Conservation (phyloP, 1,140 invertebrate species). For the Dinothrombium tinctorium region DNA sequence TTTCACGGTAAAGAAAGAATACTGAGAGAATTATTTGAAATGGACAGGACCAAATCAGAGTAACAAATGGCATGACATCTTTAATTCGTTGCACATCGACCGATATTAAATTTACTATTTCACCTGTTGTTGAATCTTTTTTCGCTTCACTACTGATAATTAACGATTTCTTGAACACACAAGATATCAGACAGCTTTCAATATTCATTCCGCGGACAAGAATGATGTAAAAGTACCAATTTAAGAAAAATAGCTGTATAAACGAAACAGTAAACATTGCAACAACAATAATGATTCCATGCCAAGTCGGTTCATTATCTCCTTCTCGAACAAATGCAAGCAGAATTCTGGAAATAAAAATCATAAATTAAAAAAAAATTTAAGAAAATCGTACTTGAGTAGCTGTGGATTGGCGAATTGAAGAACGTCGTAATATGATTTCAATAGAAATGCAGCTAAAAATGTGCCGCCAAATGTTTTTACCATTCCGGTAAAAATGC, state of each 20-base stretch:
- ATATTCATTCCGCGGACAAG: constrained; percentile 10
- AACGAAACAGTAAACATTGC: background rate
- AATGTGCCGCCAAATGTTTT: constrained; percentile 47
- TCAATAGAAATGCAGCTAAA: constrained; percentile 46
- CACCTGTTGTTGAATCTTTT: constrained; percentile 28
- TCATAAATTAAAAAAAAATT: constrained; percentile 1
- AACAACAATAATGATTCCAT: background rate
- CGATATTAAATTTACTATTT: constrained; percentile 33
- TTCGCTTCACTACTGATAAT: constrained; percentile 20
- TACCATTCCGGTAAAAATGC: constrained; percentile 23
- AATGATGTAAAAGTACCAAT: background rate
- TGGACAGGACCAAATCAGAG: constrained; percentile 19
- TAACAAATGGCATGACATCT: constrained; percentile 15
- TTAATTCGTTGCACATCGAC: constrained; percentile 22
- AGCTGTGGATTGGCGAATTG: constrained; percentile 67
- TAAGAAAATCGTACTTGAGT: constrained; percentile 14
- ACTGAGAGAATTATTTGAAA: constrained; percentile 21
- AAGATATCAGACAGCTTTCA: constrained; percentile 18
- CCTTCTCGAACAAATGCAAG: background rate
- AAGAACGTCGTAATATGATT: constrained; percentile 58
- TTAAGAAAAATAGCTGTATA: too few relatives aligned
- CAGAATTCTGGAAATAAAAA: background rate
- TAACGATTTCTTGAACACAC: constrained; percentile 22
- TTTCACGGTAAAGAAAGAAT: constrained; percentile 23
- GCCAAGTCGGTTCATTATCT: background rate